phyloP scores from a whole-genome alignment of 2,797 vertebrate genomes.

The Lacerta viridis region DNA sequence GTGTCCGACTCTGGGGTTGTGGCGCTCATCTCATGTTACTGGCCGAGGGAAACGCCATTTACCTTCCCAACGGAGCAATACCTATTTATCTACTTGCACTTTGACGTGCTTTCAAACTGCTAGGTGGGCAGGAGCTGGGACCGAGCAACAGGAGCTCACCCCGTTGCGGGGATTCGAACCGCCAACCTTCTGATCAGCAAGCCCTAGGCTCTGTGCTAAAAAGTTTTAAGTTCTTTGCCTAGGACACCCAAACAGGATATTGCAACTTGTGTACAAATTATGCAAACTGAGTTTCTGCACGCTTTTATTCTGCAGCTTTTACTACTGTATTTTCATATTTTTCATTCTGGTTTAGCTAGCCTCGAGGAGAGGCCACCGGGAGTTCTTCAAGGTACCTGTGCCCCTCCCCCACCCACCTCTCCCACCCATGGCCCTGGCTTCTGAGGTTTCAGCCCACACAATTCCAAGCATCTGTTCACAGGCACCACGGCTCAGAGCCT shows the following conservation, averaged over 20 bases:
- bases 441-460: background rate
- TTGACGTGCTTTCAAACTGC: too few species aligned
- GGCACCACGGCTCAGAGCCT: background rate
- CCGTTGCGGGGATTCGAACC: too few species aligned
- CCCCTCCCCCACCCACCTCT: background rate
- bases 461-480: background rate
- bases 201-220: background rate
- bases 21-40: too few species aligned
- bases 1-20: too few species aligned
- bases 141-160: too few species aligned
- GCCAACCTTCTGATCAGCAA: too few species aligned
- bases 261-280: too few species aligned
- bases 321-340: background rate
- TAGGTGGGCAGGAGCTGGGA: too few species aligned
- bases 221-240: background rate
- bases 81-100: too few species aligned
- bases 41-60: too few species aligned
- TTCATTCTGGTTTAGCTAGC: background rate
- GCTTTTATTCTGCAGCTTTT: background rate
- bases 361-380: background rate
- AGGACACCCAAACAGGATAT: background rate
- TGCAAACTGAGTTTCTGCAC: too few species aligned
- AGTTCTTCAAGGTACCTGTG: background rate
- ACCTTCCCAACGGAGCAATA: too few species aligned
- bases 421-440: background rate